Evolutionary conservation across 2,888 invertebrate genomes (phyloP), one percentile per base, ranked within the genome.

Genomic region (Agriotes lineatus): DNA sequence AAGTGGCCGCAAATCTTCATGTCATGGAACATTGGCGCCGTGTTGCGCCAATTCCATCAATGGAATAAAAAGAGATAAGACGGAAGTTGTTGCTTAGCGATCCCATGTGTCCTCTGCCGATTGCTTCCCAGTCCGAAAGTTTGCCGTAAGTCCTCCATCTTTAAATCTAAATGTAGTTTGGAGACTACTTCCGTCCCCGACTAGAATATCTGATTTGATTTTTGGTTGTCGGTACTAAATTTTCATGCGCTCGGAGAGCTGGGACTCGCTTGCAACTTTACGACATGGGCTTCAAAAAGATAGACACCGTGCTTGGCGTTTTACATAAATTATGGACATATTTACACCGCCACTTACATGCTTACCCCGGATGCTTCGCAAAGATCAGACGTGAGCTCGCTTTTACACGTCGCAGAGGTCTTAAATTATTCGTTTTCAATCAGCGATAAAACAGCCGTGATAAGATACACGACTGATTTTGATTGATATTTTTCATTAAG

Each of bases 141-240:
- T 70, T 68, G 9, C 48, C 19, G 57, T 59, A 60, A 37, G 60
- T 56, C 57, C 57, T 62, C 61, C 62, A 58, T 59, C 50, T 63
- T 59, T 58, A 68, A 59, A 64, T 68, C 60, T 59, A 64, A 68
- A 68, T 68, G 63, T 19, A 68, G 68, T 68, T 68, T 58, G 63
- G 68, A 64, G 68, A 64, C 58, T 63, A 57, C 56, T 63, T 70
- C 16, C 45, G 52, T 57, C 42, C 56, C 44, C 66, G 62, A 66
- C 65, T 57, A 39, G 66, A 66, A 70, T 70, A 70, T 66, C 58
- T 66, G 66, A 70, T 70, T 70, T 70, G 56, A 62, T 68, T 68
- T 68, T 64, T 68, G 60, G 44, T 67, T 59, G 45, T 39, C 19
- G n/a, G 25, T 20, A 57, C 57, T 57, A 58, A 65, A 57, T 65